Percentiles rank a stretch among this genome's conserved stretches.
Evolutionary conservation across 2,888 invertebrate genomes (phyloP).

Genomic region (Agonum fuliginosum): DNA sequence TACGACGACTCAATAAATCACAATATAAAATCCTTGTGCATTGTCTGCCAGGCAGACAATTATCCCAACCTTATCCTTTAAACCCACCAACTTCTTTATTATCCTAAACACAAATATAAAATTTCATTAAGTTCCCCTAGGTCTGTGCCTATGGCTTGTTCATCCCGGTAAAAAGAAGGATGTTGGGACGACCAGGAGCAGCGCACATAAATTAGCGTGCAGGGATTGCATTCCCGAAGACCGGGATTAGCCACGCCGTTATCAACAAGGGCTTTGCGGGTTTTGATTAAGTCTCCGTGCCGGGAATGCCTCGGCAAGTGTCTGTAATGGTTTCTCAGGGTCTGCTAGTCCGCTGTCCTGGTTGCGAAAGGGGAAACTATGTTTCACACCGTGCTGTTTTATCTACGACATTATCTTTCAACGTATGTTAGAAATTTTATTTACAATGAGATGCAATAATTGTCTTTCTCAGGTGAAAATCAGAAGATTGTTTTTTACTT

Average conservation of each 20-base stretch:
- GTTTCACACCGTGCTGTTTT: background rate
- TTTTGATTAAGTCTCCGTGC: conserved; percentile 70
- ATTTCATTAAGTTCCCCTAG: conserved; percentile 3
- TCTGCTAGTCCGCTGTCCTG: background rate
- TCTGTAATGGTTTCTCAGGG: conserved; percentile 65
- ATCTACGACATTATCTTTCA: too few relatives aligned
- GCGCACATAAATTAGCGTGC: conserved; percentile 68
- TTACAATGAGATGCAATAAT: too few relatives aligned
- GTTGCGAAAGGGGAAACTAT: background rate
- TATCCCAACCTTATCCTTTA: background rate
- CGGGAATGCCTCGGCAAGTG: conserved; percentile 68
- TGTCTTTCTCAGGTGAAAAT: background rate
- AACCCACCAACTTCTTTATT: conserved; percentile 4
- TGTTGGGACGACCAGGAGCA: conserved; percentile 61
- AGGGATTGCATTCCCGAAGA: conserved; percentile 69
- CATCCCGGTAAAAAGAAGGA: background rate
- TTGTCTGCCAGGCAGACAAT: background rate
- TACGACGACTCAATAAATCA: background rate
- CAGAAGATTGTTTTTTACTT: too few relatives aligned
- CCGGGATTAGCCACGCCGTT: conserved; percentile 69
- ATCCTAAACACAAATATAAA: conserved; percentile 20
- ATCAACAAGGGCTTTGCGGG: conserved; percentile 69
- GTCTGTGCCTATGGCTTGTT: background rate
- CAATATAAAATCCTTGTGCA: background rate
- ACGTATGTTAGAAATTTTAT: too few relatives aligned